Conservation (phyloP, 1,140 invertebrate species). For the Drosophila jambulina region DNA sequence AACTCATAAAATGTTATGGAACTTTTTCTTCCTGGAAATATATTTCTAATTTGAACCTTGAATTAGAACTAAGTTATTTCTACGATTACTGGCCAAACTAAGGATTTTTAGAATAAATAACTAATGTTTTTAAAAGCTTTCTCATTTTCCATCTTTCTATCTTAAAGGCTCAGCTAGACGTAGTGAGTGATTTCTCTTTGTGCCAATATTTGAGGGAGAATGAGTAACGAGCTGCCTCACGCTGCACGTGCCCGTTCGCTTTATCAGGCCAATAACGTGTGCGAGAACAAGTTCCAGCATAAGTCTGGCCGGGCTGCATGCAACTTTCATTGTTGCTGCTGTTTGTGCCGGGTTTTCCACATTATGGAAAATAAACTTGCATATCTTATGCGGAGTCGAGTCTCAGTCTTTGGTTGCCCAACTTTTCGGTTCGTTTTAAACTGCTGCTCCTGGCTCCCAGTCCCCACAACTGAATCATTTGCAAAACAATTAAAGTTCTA, state of each 20-base stretch:
- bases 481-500: slow-evolving; percentile 81
- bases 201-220: slow-evolving; percentile 13
- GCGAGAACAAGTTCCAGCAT: slow-evolving; percentile 39
- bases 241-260: slow-evolving; percentile 62
- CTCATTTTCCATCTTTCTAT: not conserved
- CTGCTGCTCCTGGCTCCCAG: slow-evolving; percentile 4
- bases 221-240: slow-evolving; percentile 14
- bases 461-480: slow-evolving; percentile 40
- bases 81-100: not conserved
- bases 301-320: slow-evolving; percentile 53
- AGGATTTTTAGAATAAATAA: not conserved
- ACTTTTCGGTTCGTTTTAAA: slow-evolving; percentile 54
- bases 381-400: slow-evolving; percentile 40
- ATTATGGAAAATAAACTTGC: slow-evolving; percentile 72
- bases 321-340: slow-evolving; percentile 37
- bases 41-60: not conserved
- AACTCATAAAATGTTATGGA: not conserved
- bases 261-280: slow-evolving; percentile 75
- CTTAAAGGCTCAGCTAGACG: not conserved
- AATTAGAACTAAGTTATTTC: not conserved
- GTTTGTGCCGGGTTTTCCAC: slow-evolving; percentile 15
- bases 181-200: not conserved
- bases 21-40: accelerated
- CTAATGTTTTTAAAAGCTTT: not conserved
- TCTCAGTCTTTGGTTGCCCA: slow-evolving; percentile 15